These are phyloP conservation scores for Cichlasoma orientale DNA, from an alignment of 2,797 vertebrate genomes.

Conservation along the genomic window DNA sequence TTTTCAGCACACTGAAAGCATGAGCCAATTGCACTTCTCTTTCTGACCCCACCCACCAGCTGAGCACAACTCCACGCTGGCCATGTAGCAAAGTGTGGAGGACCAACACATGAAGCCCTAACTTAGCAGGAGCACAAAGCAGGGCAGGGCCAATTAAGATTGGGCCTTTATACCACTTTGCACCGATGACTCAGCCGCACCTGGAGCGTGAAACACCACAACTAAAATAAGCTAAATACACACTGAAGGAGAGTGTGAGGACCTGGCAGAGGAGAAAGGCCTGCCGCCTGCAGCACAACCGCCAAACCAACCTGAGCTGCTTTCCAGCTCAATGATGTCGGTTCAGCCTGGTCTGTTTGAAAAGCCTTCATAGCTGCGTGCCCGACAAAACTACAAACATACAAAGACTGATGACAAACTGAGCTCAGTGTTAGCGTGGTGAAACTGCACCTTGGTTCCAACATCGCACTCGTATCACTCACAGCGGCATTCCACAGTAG, in stretches of 20 bases:
- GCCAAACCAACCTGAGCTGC: not conserved
- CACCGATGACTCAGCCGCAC: not conserved
- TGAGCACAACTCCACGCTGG: not conserved
- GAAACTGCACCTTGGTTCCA: too few species aligned
- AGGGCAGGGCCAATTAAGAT: not conserved
- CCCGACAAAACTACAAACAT: not conserved
- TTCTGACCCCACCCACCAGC: not conserved
- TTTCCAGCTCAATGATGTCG: not conserved
- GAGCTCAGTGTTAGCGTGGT: too few species aligned
- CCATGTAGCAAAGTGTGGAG: not conserved
- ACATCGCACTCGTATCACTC: too few species aligned
- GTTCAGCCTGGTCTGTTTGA: not conserved
- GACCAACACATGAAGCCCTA: not conserved
- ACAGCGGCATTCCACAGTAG: too few species aligned
- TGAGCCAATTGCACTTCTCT: too few species aligned
- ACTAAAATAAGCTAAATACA: not conserved
- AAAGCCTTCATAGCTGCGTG: not conserved
- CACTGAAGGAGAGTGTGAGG: not conserved
- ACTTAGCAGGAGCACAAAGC: not conserved
- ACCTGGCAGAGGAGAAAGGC: not conserved
- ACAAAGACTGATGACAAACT: too few species aligned
- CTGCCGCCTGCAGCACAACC: not conserved
- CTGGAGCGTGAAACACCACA: not conserved
- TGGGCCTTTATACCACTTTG: not conserved
- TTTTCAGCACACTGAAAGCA: not conserved